Percentiles rank a stretch among this genome's conserved stretches.
These are phyloP conservation scores for Bathynomus jamesi DNA, from an alignment of 1,140 invertebrate species.

Conservation along the genomic window DNA sequence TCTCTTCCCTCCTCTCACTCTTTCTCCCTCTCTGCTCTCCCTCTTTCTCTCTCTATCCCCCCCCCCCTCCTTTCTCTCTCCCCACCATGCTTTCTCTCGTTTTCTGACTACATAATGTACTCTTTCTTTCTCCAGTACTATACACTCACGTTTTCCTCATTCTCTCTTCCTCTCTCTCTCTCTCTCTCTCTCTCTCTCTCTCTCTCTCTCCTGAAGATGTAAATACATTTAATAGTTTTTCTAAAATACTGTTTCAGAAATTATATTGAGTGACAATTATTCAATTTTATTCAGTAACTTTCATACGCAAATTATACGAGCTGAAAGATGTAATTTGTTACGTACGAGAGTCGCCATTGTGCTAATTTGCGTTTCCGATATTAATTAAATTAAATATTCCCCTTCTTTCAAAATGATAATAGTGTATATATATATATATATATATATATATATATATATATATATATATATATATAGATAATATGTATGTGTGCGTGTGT, in stretches of 20 bases:
- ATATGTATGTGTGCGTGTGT: constrained; percentile 2
- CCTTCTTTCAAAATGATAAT: too few relatives aligned
- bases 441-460: constrained; percentile 9
- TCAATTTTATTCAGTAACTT: too few relatives aligned
- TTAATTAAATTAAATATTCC: too few relatives aligned
- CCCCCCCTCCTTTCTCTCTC: neutral
- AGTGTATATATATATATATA: constrained; percentile 11
- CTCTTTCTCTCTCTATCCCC: neutral
- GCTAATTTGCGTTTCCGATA: too few relatives aligned
- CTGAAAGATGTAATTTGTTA: too few relatives aligned
- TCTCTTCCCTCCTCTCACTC: too few relatives aligned
- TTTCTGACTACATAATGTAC: neutral
- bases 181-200: neutral
- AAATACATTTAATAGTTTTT: too few relatives aligned
- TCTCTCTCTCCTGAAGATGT: neutral
- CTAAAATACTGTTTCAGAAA: too few relatives aligned
- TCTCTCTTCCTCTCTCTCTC: constrained; percentile 2
- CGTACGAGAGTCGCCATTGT: too few relatives aligned
- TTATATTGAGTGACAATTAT: too few relatives aligned
- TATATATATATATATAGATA: constrained; percentile 8
- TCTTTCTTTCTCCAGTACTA: neutral
- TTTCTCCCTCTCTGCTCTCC: too few relatives aligned
- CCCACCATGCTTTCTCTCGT: neutral
- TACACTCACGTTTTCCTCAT: neutral
- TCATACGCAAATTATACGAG: too few relatives aligned